Percentiles rank a stretch among this genome's conserved stretches.
phyloP scores from a whole-genome alignment of 2,888 invertebrate genomes.

The Zele albiditarsus region DNA sequence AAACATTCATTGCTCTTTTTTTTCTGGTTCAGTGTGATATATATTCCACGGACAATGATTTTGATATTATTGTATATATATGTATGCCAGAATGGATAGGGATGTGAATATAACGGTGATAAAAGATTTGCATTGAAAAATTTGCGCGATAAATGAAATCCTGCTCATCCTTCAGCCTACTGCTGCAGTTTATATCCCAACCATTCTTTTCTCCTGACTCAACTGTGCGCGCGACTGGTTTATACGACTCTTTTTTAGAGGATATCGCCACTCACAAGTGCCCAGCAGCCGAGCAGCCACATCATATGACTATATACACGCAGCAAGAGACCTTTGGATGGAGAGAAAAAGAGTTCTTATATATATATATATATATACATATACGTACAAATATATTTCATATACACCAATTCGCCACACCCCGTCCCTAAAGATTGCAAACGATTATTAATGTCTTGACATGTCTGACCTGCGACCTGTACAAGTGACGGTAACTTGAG shows the following conservation, averaged over 20 bases:
- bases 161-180: slow-evolving; percentile 27
- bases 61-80: background rate
- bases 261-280: slow-evolving; percentile 21
- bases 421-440: slow-evolving; percentile 64
- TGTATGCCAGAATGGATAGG: background rate
- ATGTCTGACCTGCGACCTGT: slow-evolving; percentile 64
- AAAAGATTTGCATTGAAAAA: slow-evolving; percentile 18
- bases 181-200: slow-evolving; percentile 21
- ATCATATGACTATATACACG: slow-evolving; percentile 9
- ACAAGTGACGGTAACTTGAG: slow-evolving; percentile 35
- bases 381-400: slow-evolving; percentile 49
- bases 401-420: slow-evolving; percentile 60
- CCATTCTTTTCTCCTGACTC: slow-evolving; percentile 20
- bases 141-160: slow-evolving; percentile 34
- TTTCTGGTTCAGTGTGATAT: background rate
- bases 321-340: background rate
- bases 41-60: background rate
- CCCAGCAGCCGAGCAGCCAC: background rate
- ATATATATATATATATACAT: slow-evolving; percentile 16
- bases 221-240: slow-evolving; percentile 31
- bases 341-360: background rate
- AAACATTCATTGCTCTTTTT: background rate
- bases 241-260: slow-evolving; percentile 32
- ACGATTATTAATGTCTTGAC: slow-evolving; percentile 69
- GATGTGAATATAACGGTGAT: slow-evolving; percentile 5